Base-by-base conservation (phyloP, 2,797 vertebrate species). In the Taeniopygia guttata region DNA sequence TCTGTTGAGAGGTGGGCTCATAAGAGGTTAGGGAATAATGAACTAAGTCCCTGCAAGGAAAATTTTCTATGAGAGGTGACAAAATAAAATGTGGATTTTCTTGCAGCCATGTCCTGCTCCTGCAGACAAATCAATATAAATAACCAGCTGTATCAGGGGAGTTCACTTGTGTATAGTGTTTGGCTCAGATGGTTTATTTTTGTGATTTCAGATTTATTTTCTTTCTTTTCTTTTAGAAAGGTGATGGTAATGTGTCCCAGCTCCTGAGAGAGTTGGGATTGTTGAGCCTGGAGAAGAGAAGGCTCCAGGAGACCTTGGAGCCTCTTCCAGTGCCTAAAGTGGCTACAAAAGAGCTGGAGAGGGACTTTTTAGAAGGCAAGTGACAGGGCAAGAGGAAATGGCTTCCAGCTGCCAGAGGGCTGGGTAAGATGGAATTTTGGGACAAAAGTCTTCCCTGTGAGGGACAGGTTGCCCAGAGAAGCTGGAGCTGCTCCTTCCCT, bases 191-290 rank as follows among this genome's bases (percentile, higher is more conserved):
- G 10, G 23, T 54, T 91, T 69, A 16, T 62, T 73, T 79, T 87
- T 82, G 18, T 63, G 48, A 22, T 46, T 74, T 18, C 29, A 52
- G 59, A 43, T 91, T 85, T 79, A 29, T 85, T 73, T 18, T 75
- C 15, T 90, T 84, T 38, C 42, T 16, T 90, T 87, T 89, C 46
- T 73, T 95, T 94, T 87, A 43, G 72, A 70, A 78, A 83, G 30
- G n/a, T 52, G 13, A 40, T 80, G 59, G 56, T 87, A 51, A 58
- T 72, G 54, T 51, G 30, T 91, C 72, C 30, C 13, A 40, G 48
- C 18, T 56, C 74, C 22, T 30, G 66, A 27, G 32, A 49, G 30
- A 36, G 26, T 5, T 70, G 56, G 34, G 15, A 16, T 32, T 49
- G 49, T 49, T 70, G 26, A 55, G 14, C 48, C 48, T 62, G 49